Evolutionary conservation across 2,113 vertebrate genomes (phyloP).

Genomic region (Indicator maculatus): DNA sequence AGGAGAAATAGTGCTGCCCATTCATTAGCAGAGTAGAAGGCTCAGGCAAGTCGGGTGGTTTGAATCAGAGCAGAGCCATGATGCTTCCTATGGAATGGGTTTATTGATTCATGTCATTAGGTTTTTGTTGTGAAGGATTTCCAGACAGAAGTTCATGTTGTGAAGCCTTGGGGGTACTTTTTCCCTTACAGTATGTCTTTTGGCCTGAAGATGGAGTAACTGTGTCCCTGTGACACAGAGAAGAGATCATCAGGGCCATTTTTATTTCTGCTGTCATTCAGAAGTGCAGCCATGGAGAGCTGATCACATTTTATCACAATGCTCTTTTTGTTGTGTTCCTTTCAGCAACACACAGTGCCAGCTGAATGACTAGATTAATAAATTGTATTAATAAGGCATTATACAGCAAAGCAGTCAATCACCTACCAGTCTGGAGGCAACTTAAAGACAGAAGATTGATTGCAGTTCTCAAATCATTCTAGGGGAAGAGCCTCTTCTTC

Average conservation of each 20-base stretch:
- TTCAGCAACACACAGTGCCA: neutral
- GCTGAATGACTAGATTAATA: conserved; percentile 18
- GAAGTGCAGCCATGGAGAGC: neutral
- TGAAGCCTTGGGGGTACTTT: neutral
- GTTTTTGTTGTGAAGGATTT: neutral
- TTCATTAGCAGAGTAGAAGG: neutral
- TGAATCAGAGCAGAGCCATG: neutral
- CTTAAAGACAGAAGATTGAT: neutral
- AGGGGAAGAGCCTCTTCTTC: neutral
- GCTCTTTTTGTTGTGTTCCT: conserved; percentile 26
- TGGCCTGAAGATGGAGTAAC: neutral
- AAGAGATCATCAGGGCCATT: neutral
- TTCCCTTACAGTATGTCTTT: neutral
- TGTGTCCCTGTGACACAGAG: fast-evolving
- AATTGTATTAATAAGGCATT: neutral
- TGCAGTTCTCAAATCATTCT: neutral
- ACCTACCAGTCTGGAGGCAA: neutral
- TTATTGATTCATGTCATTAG: neutral
- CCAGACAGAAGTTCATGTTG: neutral
- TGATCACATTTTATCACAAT: neutral
- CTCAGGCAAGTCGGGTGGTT: neutral
- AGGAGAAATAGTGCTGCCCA: neutral
- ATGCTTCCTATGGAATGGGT: neutral
- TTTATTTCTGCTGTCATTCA: neutral
- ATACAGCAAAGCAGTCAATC: neutral